These are phyloP conservation scores for Melanerpes formicivorus DNA, from an alignment of 2,113 vertebrate genomes.

Conservation along the genomic window DNA sequence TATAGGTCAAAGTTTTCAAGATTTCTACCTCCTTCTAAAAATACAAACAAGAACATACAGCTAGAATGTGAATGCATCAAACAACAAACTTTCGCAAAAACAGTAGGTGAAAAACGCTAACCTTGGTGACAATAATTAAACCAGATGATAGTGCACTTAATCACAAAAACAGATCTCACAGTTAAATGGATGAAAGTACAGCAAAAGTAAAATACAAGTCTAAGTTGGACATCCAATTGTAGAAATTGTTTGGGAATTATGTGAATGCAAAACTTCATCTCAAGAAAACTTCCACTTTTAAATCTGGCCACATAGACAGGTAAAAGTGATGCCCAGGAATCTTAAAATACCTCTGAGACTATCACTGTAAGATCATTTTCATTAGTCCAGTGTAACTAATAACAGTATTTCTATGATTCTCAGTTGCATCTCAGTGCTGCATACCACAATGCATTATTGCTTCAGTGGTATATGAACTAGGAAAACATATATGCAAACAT, in stretches of 20 bases:
- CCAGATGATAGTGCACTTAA: not conserved
- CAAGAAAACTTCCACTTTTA: not conserved
- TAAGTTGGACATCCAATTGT: not conserved
- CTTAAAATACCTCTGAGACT: not conserved
- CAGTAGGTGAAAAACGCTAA: not conserved
- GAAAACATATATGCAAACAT: not conserved
- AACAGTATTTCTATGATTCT: not conserved
- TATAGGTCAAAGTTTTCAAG: not conserved
- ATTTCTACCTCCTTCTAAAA: not conserved
- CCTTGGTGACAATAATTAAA: not conserved
- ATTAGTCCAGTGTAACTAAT: not conserved
- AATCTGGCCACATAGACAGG: not conserved
- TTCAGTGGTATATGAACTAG: not conserved
- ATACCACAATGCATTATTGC: not conserved
- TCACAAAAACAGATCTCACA: not conserved
- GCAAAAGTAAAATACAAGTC: no score
- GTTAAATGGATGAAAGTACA: not conserved
- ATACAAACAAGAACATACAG: not conserved
- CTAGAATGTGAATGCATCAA: not conserved
- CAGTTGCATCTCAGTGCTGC: not conserved
- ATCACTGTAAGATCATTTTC: not conserved
- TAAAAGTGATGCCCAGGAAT: not conserved
- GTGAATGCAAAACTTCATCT: not conserved
- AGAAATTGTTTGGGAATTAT: not conserved
- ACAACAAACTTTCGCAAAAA: not conserved